phyloP scores from a whole-genome alignment of 2,797 vertebrate genomes.

The Cossypha dichroa region DNA sequence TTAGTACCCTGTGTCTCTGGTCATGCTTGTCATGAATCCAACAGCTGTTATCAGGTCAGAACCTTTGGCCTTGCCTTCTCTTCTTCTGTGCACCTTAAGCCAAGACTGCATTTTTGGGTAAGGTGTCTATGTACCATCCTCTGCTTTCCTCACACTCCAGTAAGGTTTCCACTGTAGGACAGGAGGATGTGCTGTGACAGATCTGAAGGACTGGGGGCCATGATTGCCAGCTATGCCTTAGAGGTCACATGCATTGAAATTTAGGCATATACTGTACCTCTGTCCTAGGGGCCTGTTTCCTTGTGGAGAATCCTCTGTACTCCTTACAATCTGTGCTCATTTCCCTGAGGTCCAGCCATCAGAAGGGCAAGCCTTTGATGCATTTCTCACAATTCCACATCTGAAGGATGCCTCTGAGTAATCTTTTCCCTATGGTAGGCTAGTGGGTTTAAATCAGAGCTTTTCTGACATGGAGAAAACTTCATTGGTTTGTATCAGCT shows the following conservation, averaged over 20 bases:
- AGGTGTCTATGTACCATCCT: not conserved
- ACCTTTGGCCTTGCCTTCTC: not conserved
- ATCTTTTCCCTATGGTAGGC: not conserved
- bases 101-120: not conserved
- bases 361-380: not conserved
- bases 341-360: not conserved
- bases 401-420: not conserved
- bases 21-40: not conserved
- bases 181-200: not conserved
- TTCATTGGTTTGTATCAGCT: not conserved
- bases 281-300: not conserved
- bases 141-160: not conserved
- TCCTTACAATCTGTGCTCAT: not conserved
- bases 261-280: not conserved
- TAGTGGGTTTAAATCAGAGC: not conserved
- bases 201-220: not conserved
- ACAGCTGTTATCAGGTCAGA: not conserved
- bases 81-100: not conserved
- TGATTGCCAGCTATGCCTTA: not conserved
- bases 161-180: not conserved
- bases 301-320: not conserved
- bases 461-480: not conserved
- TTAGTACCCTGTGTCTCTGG: not conserved
- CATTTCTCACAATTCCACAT: not conserved
- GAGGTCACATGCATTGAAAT: not conserved